phyloP scores from a whole-genome alignment of 2,888 invertebrate genomes.

The Andrena praecox region DNA sequence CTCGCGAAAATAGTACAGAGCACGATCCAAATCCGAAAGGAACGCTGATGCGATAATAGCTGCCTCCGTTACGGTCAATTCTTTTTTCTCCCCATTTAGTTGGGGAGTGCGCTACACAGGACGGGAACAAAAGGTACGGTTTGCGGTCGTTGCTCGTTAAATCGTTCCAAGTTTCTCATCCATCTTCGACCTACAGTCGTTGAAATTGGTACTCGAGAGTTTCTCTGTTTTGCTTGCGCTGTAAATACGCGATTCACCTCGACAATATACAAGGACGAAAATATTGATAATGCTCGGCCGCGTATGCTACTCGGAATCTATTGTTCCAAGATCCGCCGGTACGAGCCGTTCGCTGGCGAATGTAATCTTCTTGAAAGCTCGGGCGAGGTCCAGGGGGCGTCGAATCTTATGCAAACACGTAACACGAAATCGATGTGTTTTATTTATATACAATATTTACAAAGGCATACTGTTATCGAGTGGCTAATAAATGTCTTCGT shows the following conservation, averaged over 20 bases:
- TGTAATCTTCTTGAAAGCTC: slow-evolving; percentile 4
- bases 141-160: not conserved
- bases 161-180: not conserved
- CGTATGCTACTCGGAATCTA: not conserved
- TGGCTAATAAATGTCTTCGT: slow-evolving; percentile 78
- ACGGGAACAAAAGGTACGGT: not conserved
- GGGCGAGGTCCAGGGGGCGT: not conserved
- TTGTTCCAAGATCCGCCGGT: not conserved
- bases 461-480: slow-evolving; percentile 77
- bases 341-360: not conserved
- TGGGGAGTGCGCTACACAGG: not conserved
- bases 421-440: slow-evolving; percentile 80
- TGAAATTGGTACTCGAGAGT: not conserved
- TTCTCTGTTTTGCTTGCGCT: not conserved
- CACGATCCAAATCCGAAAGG: slow-evolving; percentile 7
- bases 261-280: not conserved
- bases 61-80: not conserved
- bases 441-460: slow-evolving; percentile 84
- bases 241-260: not conserved
- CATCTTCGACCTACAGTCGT: not conserved
- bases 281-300: not conserved
- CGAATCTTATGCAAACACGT: slow-evolving; percentile 20
- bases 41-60: not conserved
- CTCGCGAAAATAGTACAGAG: slow-evolving; percentile 5
- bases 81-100: not conserved